Evolutionary conservation across 2,888 invertebrate species (phyloP).

Genomic region (Cryptocephalus moraei): DNA sequence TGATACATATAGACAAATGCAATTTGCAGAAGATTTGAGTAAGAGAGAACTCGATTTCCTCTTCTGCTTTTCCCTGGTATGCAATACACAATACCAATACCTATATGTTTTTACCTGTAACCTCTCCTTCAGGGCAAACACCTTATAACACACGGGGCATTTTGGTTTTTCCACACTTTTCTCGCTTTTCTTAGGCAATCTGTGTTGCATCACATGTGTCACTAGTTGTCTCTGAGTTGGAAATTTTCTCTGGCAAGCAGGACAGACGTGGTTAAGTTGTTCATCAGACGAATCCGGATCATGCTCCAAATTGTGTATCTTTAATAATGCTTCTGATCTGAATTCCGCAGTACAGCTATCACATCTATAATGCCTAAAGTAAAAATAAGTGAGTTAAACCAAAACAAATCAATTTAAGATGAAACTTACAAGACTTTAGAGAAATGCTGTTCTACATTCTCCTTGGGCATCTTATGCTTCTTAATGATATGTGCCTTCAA

Average conservation of each 20-base stretch:
- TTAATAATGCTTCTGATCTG: conserved; percentile 24
- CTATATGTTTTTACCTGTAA: conserved; percentile 39
- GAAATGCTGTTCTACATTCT: conserved; percentile 26
- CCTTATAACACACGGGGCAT: conserved; percentile 55
- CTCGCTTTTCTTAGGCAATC: conserved; percentile 13
- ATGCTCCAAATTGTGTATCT: conserved; percentile 28
- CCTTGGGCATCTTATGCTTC: conserved; percentile 22
- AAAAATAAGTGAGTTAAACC: conserved; percentile 4
- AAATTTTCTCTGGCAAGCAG: conserved; percentile 28
- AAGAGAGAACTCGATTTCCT: too few species aligned
- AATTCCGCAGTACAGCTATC: conserved; percentile 22
- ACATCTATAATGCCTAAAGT: conserved; percentile 23
- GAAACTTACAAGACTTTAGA: conserved; percentile 23
- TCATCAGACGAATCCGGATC: conserved; percentile 18
- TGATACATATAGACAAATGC: too few species aligned
- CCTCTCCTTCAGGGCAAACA: conserved; percentile 51
- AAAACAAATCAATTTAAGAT: neutral
- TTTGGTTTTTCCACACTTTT: conserved; percentile 36
- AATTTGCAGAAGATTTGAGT: too few species aligned
- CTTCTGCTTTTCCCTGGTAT: too few species aligned
- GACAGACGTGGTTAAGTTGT: conserved; percentile 22
- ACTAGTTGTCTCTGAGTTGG: conserved; percentile 26
- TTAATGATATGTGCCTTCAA: conserved; percentile 26
- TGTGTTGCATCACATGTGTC: conserved; percentile 24
- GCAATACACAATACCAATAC: too few species aligned